Base-by-base conservation (phyloP, 1,140 invertebrate genomes). In the Drosophila quadrilineata region DNA sequence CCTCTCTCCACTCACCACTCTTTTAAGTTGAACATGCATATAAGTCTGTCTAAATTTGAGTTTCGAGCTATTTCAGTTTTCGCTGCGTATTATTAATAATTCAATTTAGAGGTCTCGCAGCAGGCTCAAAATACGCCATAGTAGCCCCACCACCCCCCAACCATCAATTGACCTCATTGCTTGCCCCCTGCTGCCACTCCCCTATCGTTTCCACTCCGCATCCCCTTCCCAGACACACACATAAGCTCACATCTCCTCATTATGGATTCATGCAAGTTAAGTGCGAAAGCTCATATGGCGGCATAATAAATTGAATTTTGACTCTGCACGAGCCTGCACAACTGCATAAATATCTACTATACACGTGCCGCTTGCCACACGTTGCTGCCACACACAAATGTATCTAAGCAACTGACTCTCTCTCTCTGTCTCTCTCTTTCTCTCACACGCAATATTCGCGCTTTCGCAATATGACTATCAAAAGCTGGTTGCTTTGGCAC, bases 261-360 rank as follows among this genome's bases (percentile, higher is more conserved):
- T 82, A 82, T 76, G 69, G 84, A 82, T 82, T 82, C 77, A 84
- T 82, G 72, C 76, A 76, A 82, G 76, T 82, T 84, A 82, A 82
- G 76, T 82, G 76, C 77, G 76, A 76, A 76, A 82, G 77, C 77
- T 82, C 76, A 82, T 82, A 82, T 84, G 71, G 73, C 35, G 72
- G 76, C 76, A 82, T 82, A 82, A 76, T 82, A 82, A 84, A 82
- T 82, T 76, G 77, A 84, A 82, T 73, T 84, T 66, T 38, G 68
- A 31, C 52, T n/a, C n/a, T n/a, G n/a, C 64, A 71, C 38, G 35
- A 64, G 58, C 76, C 45, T 35, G 54, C 53, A 72, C 67, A 82
- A 64, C 28, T 72, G 71, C 76, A 80, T 75, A 80, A 80, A 66
- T 65, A 82, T 36, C 36, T 58, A n/a, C n/a, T n/a, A n/a, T n/a